Evolutionary conservation across 2,113 vertebrate species (phyloP).

Genomic region (Odontophorus gujanensis): DNA sequence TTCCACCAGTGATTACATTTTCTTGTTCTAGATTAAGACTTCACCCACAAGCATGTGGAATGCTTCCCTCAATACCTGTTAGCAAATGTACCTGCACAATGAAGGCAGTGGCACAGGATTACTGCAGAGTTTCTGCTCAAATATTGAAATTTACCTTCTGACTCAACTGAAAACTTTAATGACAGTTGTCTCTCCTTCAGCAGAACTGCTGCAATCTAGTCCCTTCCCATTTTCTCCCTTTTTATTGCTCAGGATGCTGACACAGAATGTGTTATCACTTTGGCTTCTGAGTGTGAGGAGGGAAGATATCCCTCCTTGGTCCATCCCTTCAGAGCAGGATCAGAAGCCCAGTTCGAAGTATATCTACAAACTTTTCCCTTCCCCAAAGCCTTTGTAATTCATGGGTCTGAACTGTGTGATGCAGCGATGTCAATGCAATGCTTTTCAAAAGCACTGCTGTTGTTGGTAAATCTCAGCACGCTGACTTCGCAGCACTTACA

Average conservation of each 20-base stretch:
- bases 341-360: not conserved
- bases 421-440: not conserved
- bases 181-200: not conserved
- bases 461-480: not conserved
- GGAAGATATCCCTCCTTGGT: too few relatives aligned
- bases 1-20: not conserved
- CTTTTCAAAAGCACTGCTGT: not conserved
- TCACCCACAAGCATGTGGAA: not conserved
- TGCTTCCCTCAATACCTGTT: rapidly evolving
- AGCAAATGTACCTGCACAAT: not conserved
- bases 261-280: not conserved
- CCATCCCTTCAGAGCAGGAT: not conserved
- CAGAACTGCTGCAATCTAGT: not conserved
- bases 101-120: not conserved
- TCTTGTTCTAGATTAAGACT: not conserved
- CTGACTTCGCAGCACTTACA: not conserved
- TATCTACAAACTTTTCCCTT: not conserved
- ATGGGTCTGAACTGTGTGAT: not conserved
- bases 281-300: not conserved
- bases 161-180: not conserved
- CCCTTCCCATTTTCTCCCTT: not conserved
- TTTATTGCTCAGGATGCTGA: not conserved
- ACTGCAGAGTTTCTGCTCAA: not conserved
- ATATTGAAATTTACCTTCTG: not conserved
- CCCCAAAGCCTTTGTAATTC: not conserved